A percentile compares a stretch with the other conserved stretches of the same genome.
Conservation (phyloP, 2,113 vertebrate species). For the Phocoena sinus region DNA sequence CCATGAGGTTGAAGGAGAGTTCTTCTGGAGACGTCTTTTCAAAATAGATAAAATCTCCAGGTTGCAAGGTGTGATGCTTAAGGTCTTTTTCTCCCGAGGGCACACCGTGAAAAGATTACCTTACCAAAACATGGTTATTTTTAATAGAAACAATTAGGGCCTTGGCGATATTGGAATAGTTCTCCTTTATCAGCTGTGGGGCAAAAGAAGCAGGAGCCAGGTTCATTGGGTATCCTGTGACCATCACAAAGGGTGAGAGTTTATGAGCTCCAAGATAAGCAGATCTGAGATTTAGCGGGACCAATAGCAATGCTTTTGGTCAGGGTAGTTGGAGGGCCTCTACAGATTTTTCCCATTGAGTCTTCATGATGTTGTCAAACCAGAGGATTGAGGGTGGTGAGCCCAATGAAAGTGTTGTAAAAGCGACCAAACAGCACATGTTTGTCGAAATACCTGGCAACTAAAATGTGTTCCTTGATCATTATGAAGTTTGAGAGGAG, state of each 20-base stretch:
- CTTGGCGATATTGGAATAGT: background rate
- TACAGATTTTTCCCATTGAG: background rate
- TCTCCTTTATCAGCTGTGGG: background rate
- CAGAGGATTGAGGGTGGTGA: background rate
- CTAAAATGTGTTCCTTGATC: background rate
- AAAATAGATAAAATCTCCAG: background rate
- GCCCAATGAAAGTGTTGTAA: background rate
- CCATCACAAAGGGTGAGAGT: background rate
- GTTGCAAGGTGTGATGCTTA: background rate
- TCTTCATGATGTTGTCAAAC: background rate
- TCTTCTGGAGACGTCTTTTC: background rate
- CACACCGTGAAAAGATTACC: rapidly evolving
- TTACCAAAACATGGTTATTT: background rate
- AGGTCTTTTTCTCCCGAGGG: background rate
- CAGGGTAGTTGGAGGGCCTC: background rate
- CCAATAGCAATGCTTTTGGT: background rate
- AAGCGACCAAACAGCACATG: background rate
- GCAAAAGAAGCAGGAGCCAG: background rate
- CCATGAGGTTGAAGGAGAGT: background rate
- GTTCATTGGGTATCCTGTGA: background rate
- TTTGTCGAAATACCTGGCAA: background rate
- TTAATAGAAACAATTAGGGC: background rate
- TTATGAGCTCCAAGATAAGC: background rate
- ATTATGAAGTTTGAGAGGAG: background rate
- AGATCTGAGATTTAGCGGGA: background rate